phyloP scores from a whole-genome alignment of 2,888 invertebrate genomes.

The Nasonia oneida region DNA sequence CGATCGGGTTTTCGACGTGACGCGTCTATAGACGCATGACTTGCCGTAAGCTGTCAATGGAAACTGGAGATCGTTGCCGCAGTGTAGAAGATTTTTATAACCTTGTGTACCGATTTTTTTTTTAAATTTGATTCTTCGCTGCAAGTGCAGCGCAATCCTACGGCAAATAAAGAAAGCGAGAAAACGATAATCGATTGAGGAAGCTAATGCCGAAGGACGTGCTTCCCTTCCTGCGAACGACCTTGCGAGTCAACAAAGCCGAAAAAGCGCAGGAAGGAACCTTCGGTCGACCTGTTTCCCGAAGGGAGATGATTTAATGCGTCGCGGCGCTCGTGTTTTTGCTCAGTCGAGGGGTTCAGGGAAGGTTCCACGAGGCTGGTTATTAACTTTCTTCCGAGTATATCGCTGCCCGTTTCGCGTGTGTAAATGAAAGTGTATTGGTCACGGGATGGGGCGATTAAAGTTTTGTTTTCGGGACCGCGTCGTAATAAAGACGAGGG shows the following conservation, averaged over 20 bases:
- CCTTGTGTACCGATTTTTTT: too few relatives aligned
- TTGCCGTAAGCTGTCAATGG: too few relatives aligned
- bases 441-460: background rate
- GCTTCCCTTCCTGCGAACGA: background rate
- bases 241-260: background rate
- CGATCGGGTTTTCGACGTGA: slow-evolving; percentile 20
- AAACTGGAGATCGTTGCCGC: background rate
- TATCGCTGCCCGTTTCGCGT: too few relatives aligned
- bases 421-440: background rate
- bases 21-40: background rate
- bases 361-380: background rate
- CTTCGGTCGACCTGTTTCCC: background rate
- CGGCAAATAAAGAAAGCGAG: background rate
- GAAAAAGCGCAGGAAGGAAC: background rate
- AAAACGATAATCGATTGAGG: background rate
- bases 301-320: background rate
- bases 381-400: background rate
- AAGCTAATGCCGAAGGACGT: background rate
- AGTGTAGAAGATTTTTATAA: background rate
- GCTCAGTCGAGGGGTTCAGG: background rate
- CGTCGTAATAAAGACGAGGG: background rate
- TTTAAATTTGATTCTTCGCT: background rate
- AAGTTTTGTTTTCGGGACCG: background rate
- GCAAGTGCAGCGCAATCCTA: background rate
- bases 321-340: background rate